Evolutionary conservation across 2,888 invertebrate genomes (phyloP).

Genomic region (Pantelozetes paolii): DNA sequence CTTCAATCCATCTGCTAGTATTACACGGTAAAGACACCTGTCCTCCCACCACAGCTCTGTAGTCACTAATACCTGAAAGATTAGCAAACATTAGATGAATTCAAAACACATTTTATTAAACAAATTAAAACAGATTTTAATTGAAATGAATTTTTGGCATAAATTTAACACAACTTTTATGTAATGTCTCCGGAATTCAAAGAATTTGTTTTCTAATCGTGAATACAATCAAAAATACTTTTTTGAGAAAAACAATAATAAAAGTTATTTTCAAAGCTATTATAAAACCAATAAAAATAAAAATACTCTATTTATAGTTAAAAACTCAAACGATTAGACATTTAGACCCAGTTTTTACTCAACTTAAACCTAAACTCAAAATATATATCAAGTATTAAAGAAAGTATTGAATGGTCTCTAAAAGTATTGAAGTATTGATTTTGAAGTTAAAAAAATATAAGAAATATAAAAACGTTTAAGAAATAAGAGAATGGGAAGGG

Average conservation of each 20-base stretch:
- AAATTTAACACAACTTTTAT: too few species aligned
- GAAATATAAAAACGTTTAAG: not conserved
- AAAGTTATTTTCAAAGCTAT: conserved; percentile 24
- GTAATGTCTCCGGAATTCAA: too few species aligned
- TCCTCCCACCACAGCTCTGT: conserved; percentile 46
- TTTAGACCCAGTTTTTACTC: too few species aligned
- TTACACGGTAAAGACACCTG: conserved; percentile 48
- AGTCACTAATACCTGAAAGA: conserved; percentile 42
- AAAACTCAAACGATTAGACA: not conserved
- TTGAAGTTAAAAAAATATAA: not conserved
- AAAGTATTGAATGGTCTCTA: conserved; percentile 5
- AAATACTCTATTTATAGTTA: conserved; percentile 13
- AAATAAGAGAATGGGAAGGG: not conserved
- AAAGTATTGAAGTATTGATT: conserved; percentile 13
- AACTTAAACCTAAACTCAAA: not conserved
- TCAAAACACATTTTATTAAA: too few species aligned
- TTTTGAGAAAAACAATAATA: conserved; percentile 5
- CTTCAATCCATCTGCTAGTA: conserved; percentile 44
- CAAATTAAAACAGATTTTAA: too few species aligned
- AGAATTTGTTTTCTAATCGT: not conserved
- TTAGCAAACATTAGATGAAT: not conserved
- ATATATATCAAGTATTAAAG: not conserved
- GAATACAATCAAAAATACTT: conserved; percentile 1
- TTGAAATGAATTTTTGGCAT: too few species aligned
- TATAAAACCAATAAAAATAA: conserved; percentile 28